Base-by-base conservation (phyloP, 2,797 vertebrate species). In the Siniperca scherzeri region DNA sequence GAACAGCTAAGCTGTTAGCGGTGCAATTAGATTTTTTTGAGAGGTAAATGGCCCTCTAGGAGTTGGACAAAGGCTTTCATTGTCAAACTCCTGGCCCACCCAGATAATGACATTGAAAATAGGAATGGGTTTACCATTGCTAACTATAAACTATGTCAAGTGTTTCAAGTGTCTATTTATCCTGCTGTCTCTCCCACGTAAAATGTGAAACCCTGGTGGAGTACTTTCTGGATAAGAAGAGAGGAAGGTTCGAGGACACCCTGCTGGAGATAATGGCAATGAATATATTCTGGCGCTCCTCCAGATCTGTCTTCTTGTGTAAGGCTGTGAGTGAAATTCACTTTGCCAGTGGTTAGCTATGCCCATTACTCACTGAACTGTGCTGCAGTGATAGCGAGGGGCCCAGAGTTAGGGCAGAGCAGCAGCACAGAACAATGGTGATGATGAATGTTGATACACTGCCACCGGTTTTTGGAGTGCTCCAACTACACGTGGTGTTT, bases 291-390 rank as follows among this genome's bases (percentile, higher is more conserved):
- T 89, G 90, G 86, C 87, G 19, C 55, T 84, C 67, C 78, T 89
- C 89, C 90, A 86, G 79, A 85, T 9, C 76, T 90, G 88, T 93
- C 88, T 73, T 78, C 86, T 83, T 42, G 70, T 90, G 70, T 81
- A 66, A 84, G 69, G 74, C 86, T 67, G 59, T 85, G 91, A 93
- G 87, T 79, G 80, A 93, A 92, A 93, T 93, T 88, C 88, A 81
- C 88, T 92, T 91, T 92, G 91, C 87, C 91, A 89, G 88, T 69
- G 82, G 86, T 91, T 89, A 74, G 87, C 88, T 78, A 64, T 89
- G 88, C 88, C 90, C 90, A 86, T 91, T 92, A 86, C 88, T 94
- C 92, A 87, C 74, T 78, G 88, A 89, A 81, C 93, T 92, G 91
- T 88, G 88, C 78, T 73, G 86, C 89, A 76, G 84, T 77, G 87